phyloP scores from a whole-genome alignment of 2,888 invertebrate genomes.

The Podabrus alpinus region DNA sequence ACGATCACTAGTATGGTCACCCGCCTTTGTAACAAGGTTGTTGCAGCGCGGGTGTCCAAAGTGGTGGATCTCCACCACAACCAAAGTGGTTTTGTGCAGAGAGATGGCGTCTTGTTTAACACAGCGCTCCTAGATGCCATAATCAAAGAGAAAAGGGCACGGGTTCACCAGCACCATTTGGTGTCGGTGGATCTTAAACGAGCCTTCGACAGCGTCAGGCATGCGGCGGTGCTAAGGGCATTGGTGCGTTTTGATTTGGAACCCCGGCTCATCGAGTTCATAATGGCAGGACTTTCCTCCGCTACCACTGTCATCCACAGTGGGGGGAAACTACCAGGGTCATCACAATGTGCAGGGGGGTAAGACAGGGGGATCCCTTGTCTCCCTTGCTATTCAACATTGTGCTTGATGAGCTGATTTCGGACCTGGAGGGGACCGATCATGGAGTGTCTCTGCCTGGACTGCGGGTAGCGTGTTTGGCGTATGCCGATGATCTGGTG shows the following conservation, averaged over 20 bases:
- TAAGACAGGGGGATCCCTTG: not conserved
- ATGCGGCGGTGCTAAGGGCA: not conserved
- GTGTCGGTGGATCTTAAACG: not conserved
- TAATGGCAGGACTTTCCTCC: not conserved
- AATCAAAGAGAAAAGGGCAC: not conserved
- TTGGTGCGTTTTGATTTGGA: not conserved
- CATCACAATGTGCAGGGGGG: not conserved
- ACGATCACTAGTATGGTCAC: not conserved
- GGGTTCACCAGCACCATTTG: not conserved
- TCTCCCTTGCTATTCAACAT: constrained; percentile 23
- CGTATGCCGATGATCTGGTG: constrained; percentile 18
- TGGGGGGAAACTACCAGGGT: too few relatives aligned
- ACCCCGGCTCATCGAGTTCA: not conserved
- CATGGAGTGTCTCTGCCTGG: not conserved
- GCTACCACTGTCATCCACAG: too few relatives aligned
- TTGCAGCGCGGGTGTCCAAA: not conserved
- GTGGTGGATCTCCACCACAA: not conserved
- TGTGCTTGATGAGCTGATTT: constrained; percentile 18
- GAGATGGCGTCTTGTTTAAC: not conserved
- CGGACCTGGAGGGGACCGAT: not conserved
- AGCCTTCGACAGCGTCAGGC: not conserved
- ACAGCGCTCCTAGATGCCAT: not conserved
- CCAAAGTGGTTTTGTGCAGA: not conserved
- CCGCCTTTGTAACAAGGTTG: not conserved
- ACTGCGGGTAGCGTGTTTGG: constrained; percentile 1